Percentiles rank a stretch among this genome's conserved stretches.
Evolutionary conservation across 2,888 invertebrate genomes (phyloP).

Genomic region (Melieria picta): DNA sequence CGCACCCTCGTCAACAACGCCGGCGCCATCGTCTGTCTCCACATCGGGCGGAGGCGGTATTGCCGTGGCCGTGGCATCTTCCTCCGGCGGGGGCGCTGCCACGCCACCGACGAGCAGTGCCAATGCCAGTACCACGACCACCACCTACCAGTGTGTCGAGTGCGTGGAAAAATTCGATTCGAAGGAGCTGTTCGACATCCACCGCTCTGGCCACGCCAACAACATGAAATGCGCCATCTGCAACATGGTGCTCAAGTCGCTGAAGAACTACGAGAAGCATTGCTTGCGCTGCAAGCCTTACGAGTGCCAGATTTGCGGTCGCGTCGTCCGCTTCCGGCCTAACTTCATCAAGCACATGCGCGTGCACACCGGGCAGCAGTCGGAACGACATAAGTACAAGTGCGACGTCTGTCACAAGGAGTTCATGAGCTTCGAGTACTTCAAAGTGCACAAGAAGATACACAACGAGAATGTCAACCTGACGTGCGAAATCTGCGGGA

Average conservation of each 20-base stretch:
- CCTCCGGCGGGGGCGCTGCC: conserved; percentile 30
- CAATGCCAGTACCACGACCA: conserved; percentile 41
- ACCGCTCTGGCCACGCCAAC: conserved; percentile 64
- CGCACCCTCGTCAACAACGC: conserved; percentile 40
- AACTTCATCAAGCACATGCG: conserved; percentile 67
- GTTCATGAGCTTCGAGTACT: conserved; percentile 69
- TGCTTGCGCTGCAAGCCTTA: conserved; percentile 66
- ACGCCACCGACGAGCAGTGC: conserved; percentile 26
- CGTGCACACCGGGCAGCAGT: conserved; percentile 64
- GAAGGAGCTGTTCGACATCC: conserved; percentile 63
- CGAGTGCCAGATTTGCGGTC: conserved; percentile 65
- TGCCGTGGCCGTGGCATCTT: conserved; percentile 15
- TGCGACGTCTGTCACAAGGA: conserved; percentile 70
- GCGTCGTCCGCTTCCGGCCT: conserved; percentile 65
- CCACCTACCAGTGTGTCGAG: conserved; percentile 60
- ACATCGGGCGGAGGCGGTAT: not conserved
- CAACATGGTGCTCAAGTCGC: conserved; percentile 64
- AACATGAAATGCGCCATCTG: conserved; percentile 66
- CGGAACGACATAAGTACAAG: conserved; percentile 68
- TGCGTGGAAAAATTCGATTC: conserved; percentile 64
- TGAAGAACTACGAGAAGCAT: conserved; percentile 66
- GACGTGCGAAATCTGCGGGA: conserved; percentile 69
- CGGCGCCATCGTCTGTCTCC: conserved; percentile 43
- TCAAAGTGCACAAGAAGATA: conserved; percentile 71
- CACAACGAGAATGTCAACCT: conserved; percentile 70